Evolutionary conservation across 2,797 vertebrate species (phyloP).

Genomic region (Sebastes hubbsi): DNA sequence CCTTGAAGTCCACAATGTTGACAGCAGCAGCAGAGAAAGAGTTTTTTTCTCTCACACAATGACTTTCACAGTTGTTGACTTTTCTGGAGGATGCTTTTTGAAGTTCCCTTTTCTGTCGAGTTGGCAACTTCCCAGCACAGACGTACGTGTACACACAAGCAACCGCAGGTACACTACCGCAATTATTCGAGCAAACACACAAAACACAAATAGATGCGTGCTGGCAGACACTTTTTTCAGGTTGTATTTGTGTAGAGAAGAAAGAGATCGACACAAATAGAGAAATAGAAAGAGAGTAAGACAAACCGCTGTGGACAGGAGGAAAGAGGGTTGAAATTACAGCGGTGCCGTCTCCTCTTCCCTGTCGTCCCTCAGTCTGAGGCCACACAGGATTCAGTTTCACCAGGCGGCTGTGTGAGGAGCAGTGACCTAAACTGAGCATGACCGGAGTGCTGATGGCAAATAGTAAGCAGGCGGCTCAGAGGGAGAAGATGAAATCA

Average conservation of each 20-base stretch:
- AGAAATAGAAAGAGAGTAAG: neutral
- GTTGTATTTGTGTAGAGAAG: slow-evolving; percentile 14
- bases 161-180: neutral
- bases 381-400: slow-evolving; percentile 34
- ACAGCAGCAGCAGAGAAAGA: slow-evolving; percentile 44
- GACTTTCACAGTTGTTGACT: slow-evolving; percentile 51
- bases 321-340: slow-evolving; percentile 33
- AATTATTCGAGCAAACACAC: neutral
- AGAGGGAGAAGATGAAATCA: slow-evolving; percentile 38
- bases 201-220: slow-evolving; percentile 12
- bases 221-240: neutral
- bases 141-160: neutral
- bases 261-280: slow-evolving; percentile 30
- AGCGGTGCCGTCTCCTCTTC: neutral
- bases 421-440: slow-evolving; percentile 25
- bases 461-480: slow-evolving; percentile 29
- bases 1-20: slow-evolving; percentile 59
- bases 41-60: slow-evolving; percentile 38
- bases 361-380: slow-evolving; percentile 20
- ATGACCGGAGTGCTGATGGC: slow-evolving; percentile 42
- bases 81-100: slow-evolving; percentile 43
- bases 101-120: slow-evolving; percentile 54
- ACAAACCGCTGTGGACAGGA: slow-evolving; percentile 1
- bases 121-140: slow-evolving; percentile 40
- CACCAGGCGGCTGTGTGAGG: slow-evolving; percentile 1